Conservation (phyloP, 1,140 invertebrate species). For the Helicoverpa zea region DNA sequence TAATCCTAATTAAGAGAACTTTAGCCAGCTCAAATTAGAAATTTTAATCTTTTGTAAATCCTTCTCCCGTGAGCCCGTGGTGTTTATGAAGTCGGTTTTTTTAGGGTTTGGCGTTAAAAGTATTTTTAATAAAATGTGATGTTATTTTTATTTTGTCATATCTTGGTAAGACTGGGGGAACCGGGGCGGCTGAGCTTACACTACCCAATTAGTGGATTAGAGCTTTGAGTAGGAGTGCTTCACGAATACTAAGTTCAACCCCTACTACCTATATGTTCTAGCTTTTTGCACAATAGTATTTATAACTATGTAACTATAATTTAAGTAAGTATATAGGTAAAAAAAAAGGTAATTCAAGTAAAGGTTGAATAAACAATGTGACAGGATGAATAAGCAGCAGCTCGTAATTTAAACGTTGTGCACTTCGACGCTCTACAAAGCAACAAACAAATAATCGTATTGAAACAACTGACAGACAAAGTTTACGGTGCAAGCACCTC, state of each 20-base stretch:
- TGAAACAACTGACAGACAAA: constrained; percentile 36
- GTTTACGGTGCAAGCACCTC: constrained; percentile 28
- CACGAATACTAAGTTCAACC: background rate
- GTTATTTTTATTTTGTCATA: constrained; percentile 32
- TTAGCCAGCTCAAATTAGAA: constrained; percentile 80
- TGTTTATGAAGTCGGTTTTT: constrained; percentile 64
- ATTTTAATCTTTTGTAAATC: constrained; percentile 82
- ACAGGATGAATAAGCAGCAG: background rate
- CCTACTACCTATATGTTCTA: background rate
- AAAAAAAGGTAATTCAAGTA: background rate
- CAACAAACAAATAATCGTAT: constrained; percentile 19
- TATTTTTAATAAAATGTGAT: constrained; percentile 58
- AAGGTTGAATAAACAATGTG: background rate
- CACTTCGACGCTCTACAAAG: constrained; percentile 2
- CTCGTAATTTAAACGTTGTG: background rate
- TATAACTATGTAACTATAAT: no score
- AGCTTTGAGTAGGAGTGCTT: background rate
- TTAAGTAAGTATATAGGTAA: background rate
- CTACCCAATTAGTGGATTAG: background rate
- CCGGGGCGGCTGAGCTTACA: background rate
- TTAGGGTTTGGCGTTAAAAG: constrained; percentile 62
- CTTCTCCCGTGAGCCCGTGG: constrained; percentile 64
- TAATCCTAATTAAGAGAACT: constrained; percentile 85
- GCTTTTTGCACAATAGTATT: no score
- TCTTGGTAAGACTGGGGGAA: background rate